Base-by-base conservation (phyloP, 2,797 vertebrate species). In the Anniella stebbinsi region DNA sequence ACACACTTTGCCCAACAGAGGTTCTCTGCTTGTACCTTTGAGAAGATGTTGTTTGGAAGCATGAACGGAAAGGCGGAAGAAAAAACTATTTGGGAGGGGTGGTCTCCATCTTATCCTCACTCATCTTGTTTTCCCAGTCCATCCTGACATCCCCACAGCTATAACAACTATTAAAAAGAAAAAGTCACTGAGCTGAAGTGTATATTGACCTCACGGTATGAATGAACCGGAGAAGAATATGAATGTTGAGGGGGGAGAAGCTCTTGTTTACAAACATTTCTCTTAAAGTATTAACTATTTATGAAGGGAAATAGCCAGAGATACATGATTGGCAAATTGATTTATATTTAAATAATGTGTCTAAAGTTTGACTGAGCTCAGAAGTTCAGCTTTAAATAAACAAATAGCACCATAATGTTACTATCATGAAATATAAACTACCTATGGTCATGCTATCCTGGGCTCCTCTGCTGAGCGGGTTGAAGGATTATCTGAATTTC, bases 331-430 rank as follows among this genome's bases (percentile, higher is more conserved):
- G 91, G 88, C 90, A 91, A 96, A 94, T 78, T 90, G 86, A 86
- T 36, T 96, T 91, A 94, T 94, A 85, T 95, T 94, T 95, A 96
- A 96, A 93, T 96, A 88, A 89, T 80, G 51, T 88, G 88, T 83
- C 92, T 94, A 69, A 92, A 94, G 60, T 91, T 92, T 93, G 93
- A 94, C 93, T 95, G 94, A 97, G 90, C 93, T 87, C 45, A 80
- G 92, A 92, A 94, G 93, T 96, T 96, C 92, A 95, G 92, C 94
- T 96, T 95, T 94, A 95, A 95, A 96, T 95, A 95, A 96, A 94
- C 93, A 95, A 95, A 94, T 88, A 88, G 86, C 89, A 76, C 94
- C 91, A 91, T 94, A 95, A 95, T 93, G 87, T 93, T 93, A 87
- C 38, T 93, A 86, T 96, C 88, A 95, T 96, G 94, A 96, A 96